phyloP scores from a whole-genome alignment of 2,888 invertebrate species.

The Andrena marginata region DNA sequence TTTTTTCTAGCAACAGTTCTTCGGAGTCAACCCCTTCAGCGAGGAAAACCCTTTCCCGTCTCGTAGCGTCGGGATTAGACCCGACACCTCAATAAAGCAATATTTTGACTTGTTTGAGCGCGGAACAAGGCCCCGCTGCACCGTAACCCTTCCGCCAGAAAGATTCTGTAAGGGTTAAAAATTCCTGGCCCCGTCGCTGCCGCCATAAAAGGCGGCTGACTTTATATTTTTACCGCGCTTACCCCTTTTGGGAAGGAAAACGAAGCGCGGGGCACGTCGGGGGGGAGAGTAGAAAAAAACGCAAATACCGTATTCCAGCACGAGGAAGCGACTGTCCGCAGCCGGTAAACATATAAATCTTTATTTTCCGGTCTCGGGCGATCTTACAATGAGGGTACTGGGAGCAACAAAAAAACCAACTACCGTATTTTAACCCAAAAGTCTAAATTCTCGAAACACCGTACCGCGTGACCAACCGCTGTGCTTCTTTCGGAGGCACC shows the following conservation, averaged over 20 bases:
- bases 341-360: constrained; percentile 78
- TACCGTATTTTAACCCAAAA: constrained; percentile 80
- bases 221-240: constrained; percentile 78
- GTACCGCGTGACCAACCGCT: constrained; percentile 33
- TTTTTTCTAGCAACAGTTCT: constrained; percentile 16
- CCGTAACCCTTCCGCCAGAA: constrained; percentile 74
- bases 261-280: constrained; percentile 38
- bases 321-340: constrained; percentile 68
- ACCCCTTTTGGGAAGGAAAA: constrained; percentile 69
- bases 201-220: constrained; percentile 75
- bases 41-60: constrained; percentile 62
- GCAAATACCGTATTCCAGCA: constrained; percentile 66
- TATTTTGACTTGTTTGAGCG: constrained; percentile 78
- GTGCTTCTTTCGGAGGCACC: background rate
- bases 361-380: constrained; percentile 64
- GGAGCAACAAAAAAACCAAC: constrained; percentile 67
- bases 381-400: constrained; percentile 43
- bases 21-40: constrained; percentile 69
- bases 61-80: constrained; percentile 35
- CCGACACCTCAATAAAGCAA: constrained; percentile 80
- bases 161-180: constrained; percentile 78
- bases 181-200: constrained; percentile 27
- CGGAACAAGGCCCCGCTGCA: constrained; percentile 23
- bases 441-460: constrained; percentile 70
- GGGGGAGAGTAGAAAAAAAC: constrained; percentile 54